Base-by-base conservation (phyloP, 1,140 invertebrate species). In the Trissolcus basalis region DNA sequence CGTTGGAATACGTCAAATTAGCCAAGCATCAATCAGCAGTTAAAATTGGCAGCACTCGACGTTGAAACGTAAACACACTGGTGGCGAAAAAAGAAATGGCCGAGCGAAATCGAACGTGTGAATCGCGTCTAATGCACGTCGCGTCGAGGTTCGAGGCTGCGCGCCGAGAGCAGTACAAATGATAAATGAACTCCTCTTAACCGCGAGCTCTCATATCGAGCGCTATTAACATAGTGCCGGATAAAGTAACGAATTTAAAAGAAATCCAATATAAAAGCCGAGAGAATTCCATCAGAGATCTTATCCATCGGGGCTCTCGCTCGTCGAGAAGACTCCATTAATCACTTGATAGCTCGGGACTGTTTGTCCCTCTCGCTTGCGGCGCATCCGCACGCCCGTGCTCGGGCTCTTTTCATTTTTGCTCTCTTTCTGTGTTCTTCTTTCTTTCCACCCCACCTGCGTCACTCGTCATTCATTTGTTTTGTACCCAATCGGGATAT, bases 181-280 rank as follows among this genome's bases (percentile, higher is more conserved):
- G 86, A 88, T 88, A 88, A 88, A 88, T 88, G 87, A 86, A 87
- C 81, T 85, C 76, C 82, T 83, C 81, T 83, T 81, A 83, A 84
- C 81, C 82, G 82, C 83, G 85, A 85, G 84, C 81, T 84, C 84
- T 86, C 83, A 84, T 86, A 87, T 87, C 86, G 84, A 81, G 69
- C 79, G 83, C 86, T 87, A 88, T 88, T 88, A 88, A 88, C 86
- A 88, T 87, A 88, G 83, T 83, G 81, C 84, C 81, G 85, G 86
- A 86, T 86, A 88, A 87, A 88, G 82, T 87, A 87, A 88, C 87
- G 85, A 88, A 88, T 87, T 88, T 87, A 84, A 88, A 88, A 88
- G 83, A 88, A 87, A 87, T 86, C 83, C 83, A 88, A 87, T 88
- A 87, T 86, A 87, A 87, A 85, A 85, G 87, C 81, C 65, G 74